Percentiles rank a stretch among this genome's conserved stretches.
Conservation (phyloP, 2,113 vertebrate genomes). For the Thamnophis sirtalis region DNA sequence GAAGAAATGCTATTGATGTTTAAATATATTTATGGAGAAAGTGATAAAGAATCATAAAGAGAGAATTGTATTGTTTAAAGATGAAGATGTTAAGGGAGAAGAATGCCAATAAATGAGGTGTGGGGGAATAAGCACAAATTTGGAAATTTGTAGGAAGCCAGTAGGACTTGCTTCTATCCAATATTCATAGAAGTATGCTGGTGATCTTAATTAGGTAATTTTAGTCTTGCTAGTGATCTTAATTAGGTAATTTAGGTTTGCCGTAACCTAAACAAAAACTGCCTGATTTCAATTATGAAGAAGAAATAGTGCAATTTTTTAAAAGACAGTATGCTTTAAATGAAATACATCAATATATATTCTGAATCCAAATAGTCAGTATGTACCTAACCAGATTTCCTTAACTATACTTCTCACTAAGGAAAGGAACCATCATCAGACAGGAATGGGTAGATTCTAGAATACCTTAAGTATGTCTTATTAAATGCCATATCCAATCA, state of each 20-base stretch:
- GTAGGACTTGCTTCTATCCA: not conserved
- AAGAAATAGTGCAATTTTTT: slow-evolving; percentile 30
- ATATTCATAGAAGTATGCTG: not conserved
- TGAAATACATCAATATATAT: not conserved
- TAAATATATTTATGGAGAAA: too few relatives aligned
- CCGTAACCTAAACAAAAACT: not conserved
- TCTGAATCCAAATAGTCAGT: not conserved
- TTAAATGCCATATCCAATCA: not conserved
- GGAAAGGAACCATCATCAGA: not conserved
- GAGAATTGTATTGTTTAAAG: too few relatives aligned
- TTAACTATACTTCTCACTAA: not conserved
- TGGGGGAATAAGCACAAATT: too few relatives aligned
- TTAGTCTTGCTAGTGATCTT: not conserved
- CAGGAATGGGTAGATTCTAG: not conserved
- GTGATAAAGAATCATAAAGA: too few relatives aligned
- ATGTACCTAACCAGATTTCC: not conserved
- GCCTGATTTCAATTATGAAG: not conserved
- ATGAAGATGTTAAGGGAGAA: too few relatives aligned
- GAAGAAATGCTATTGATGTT: too few relatives aligned
- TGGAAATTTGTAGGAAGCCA: not conserved
- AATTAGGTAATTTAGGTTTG: not conserved
- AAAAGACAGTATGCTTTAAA: slow-evolving; percentile 18
- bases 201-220: not conserved
- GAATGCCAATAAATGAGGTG: too few relatives aligned
- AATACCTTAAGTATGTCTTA: not conserved